Evolutionary conservation across 2,113 vertebrate species (phyloP).

Genomic region (Indri indri): DNA sequence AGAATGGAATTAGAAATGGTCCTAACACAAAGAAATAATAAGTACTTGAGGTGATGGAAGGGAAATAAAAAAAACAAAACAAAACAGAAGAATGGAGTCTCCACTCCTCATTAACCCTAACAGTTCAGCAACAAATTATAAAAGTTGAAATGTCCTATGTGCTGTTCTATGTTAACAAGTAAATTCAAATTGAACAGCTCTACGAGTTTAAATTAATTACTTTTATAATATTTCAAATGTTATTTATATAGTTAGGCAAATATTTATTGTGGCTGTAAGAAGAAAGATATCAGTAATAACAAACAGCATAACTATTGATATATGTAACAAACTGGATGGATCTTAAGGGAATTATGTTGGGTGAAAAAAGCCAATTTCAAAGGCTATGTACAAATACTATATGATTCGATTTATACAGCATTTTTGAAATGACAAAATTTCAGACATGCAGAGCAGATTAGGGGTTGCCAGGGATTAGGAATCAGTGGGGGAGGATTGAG

Average conservation of each 20-base stretch:
- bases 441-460: neutral
- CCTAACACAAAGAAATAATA: no score
- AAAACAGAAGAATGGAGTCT: neutral
- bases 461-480: neutral
- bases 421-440: slow-evolving; percentile 1
- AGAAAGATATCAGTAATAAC: neutral
- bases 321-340: neutral
- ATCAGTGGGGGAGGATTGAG: neutral
- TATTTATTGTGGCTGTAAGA: neutral
- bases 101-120: neutral
- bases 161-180: neutral
- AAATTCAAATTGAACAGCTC: neutral
- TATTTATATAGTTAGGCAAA: neutral
- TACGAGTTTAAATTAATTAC: neutral
- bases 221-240: neutral
- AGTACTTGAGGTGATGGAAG: no score
- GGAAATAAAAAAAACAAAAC: no score
- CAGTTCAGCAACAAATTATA: neutral
- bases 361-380: neutral
- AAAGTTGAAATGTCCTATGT: neutral
- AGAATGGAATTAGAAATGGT: no score
- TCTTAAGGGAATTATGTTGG: neutral
- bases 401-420: neutral
- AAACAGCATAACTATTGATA: neutral
- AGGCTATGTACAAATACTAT: neutral